Base-by-base conservation (phyloP, 2,113 vertebrate species). In the Stictonetta naevosa region DNA sequence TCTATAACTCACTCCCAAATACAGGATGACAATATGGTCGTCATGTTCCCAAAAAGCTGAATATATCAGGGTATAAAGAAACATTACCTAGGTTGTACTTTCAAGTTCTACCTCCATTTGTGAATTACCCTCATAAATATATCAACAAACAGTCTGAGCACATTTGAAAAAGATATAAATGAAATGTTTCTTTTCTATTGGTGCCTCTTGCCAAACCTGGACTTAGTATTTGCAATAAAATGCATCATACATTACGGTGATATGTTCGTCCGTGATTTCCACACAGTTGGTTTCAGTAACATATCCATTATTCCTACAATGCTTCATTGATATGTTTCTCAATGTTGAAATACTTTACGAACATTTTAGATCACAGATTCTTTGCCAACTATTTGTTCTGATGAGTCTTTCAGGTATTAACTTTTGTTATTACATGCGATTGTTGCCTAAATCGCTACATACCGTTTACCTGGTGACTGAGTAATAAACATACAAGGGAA, bases 381-480 rank as follows among this genome's bases (percentile, higher is more conserved):
- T 71, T 77, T 80, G 68, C 75, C 85, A 83, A 17, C 50, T 26
- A 11, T 17, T 64, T 85, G 62, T 36, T 89, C 3, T 17, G 75
- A 90, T 62, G 34, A 83, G 38, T 14, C 26, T 73, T 60, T 62
- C 53, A 69, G 75, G 29, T 33, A 11, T 1, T 33, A 84, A 42
- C 55, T 53, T 55, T 48, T 79, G 21, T 42, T 13, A 34, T 28
- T 42, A 52, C 21, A 4, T 0, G 2, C 0, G 0, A 26, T 19
- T 55, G 8, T 16, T 62, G 40, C 38, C 76, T 75, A 38, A 29
- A 33, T 40, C 58, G 66, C 21, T 7, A 4, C 23, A 28, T 6
- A 36, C 33, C 38, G 48, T 52, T 68, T 15, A 22, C 13, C 0
- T 0, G 26, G 10, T 44, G 33, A 40, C 23, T 44, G 71, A n/a